phyloP scores from a whole-genome alignment of 92 coral and sea anemone species.

The Phenganax marumi region DNA sequence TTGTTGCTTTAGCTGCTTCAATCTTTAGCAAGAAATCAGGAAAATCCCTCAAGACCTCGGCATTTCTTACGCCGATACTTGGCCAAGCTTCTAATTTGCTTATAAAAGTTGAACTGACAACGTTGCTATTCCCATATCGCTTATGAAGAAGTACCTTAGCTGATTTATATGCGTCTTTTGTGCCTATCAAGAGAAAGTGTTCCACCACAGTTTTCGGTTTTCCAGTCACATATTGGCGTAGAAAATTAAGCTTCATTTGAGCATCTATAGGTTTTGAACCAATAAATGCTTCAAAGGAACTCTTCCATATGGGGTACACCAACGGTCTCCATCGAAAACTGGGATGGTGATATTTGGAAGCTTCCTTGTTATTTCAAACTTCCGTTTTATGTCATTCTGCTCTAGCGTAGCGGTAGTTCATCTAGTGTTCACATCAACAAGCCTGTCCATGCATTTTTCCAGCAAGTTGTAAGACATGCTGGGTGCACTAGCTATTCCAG shows the following conservation, averaged over 20 bases:
- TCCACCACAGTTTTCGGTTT: slow-evolving; percentile 40
- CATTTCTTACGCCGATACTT: slow-evolving; percentile 50
- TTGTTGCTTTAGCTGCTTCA: slow-evolving; percentile 55
- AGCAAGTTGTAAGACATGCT: not conserved
- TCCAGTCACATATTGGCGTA: slow-evolving; percentile 59
- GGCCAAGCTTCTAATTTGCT: slow-evolving; percentile 59
- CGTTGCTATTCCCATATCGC: slow-evolving; percentile 38
- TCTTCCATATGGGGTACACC: slow-evolving; percentile 54
- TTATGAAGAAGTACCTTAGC: slow-evolving; percentile 36
- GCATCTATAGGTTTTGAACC: slow-evolving; percentile 55
- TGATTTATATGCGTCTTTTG: slow-evolving; percentile 42
- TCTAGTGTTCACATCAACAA: slow-evolving; percentile 40
- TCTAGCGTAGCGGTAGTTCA: slow-evolving; percentile 40
- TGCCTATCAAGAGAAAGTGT: slow-evolving; percentile 30
- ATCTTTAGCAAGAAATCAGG: slow-evolving; percentile 62
- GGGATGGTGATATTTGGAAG: slow-evolving; percentile 54
- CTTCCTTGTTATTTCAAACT: slow-evolving; percentile 28
- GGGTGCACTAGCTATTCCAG: too few relatives aligned
- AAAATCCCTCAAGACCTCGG: slow-evolving; percentile 54
- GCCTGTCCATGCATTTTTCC: slow-evolving; percentile 45
- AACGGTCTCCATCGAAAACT: slow-evolving; percentile 59
- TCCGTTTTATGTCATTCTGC: slow-evolving; percentile 31
- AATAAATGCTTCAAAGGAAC: slow-evolving; percentile 54
- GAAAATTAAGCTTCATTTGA: slow-evolving; percentile 55
- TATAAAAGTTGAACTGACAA: slow-evolving; percentile 54